Conservation (phyloP, 2,113 vertebrate species). For the Indicator maculatus region DNA sequence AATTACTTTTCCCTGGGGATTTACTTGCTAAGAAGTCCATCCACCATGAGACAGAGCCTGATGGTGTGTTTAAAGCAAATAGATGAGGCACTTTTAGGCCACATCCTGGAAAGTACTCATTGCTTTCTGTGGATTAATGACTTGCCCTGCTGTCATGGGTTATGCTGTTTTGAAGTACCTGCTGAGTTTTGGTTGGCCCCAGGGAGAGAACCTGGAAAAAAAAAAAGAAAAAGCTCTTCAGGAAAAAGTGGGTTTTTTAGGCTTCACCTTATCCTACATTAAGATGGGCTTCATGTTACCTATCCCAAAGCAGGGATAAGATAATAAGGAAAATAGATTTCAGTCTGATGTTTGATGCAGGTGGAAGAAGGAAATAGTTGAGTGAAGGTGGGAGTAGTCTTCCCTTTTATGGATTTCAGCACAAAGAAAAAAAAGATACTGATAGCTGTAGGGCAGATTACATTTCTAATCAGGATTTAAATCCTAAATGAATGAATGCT, state of each 20-base stretch:
- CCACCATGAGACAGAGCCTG: neutral
- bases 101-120: neutral
- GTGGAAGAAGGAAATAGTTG: neutral
- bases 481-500: slow-evolving; percentile 20
- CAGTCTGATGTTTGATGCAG: neutral
- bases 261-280: neutral
- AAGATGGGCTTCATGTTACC: neutral
- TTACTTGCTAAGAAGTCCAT: neutral
- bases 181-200: neutral
- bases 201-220: neutral
- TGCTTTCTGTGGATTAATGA: neutral
- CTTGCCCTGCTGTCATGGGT: neutral
- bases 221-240: neutral
- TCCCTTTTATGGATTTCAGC: neutral
- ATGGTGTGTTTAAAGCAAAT: neutral
- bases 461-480: slow-evolving; percentile 25
- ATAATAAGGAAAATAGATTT: neutral
- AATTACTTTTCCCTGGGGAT: neutral
- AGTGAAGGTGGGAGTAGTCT: neutral
- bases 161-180: neutral
- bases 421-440: neutral
- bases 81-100: neutral
- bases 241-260: neutral
- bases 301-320: neutral
- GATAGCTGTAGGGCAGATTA: slow-evolving; percentile 20